Conservation (phyloP, 2,888 invertebrate species). For the Morpho deidamia region DNA sequence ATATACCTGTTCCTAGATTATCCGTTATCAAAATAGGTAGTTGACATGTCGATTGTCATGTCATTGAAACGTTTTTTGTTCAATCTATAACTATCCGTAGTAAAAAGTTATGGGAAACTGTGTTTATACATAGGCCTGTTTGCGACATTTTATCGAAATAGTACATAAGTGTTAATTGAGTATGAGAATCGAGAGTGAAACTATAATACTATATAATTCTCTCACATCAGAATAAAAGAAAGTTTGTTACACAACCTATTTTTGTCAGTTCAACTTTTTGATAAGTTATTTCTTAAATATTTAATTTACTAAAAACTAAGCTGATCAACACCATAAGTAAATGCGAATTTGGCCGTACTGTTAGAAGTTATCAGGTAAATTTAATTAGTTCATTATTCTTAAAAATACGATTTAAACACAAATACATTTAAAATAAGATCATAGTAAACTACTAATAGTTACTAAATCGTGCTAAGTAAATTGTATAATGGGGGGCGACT, state of each 20-base stretch:
- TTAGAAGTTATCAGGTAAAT: too few species aligned
- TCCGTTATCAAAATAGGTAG: constrained; percentile 10
- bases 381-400: too few species aligned
- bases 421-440: too few species aligned
- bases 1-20: too few species aligned
- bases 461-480: too few species aligned
- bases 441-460: too few species aligned
- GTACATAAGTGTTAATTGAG: constrained; percentile 6
- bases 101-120: constrained; percentile 22
- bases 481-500: too few species aligned
- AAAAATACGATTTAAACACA: too few species aligned
- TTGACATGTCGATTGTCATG: constrained; percentile 15
- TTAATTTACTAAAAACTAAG: neutral
- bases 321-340: too few species aligned
- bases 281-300: neutral
- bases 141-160: constrained; percentile 48
- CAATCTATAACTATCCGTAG: constrained; percentile 3
- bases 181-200: constrained; percentile 30
- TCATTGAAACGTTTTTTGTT: constrained; percentile 23
- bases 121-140: constrained; percentile 26
- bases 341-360: too few species aligned
- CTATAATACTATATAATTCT: neutral
- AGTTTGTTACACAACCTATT: neutral
- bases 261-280: neutral
- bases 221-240: neutral